phyloP scores from a whole-genome alignment of 2,113 vertebrate species.

The Otus sunia region DNA sequence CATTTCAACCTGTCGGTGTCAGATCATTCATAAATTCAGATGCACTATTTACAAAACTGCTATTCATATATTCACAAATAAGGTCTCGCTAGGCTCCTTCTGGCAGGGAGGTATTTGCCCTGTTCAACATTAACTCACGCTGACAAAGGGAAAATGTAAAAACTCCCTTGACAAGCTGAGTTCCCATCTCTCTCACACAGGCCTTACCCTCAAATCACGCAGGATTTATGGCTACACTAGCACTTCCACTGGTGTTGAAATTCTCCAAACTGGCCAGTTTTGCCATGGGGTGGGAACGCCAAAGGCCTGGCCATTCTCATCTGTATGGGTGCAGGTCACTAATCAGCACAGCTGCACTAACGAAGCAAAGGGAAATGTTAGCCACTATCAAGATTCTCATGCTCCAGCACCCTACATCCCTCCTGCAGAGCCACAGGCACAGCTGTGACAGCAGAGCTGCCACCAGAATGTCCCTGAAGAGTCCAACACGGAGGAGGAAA shows the following conservation, averaged over 20 bases:
- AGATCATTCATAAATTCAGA: constrained; percentile 67
- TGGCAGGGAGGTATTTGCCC: background rate
- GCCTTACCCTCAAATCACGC: rapidly evolving
- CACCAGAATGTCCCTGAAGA: background rate
- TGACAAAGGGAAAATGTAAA: constrained; percentile 48
- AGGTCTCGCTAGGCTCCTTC: background rate
- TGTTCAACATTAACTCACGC: background rate
- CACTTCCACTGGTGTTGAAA: background rate
- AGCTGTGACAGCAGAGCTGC: background rate
- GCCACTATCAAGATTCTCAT: rapidly evolving
- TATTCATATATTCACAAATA: constrained; percentile 39
- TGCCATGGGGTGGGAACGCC: background rate
- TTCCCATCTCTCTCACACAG: background rate
- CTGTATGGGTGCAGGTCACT: background rate
- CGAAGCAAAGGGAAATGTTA: rapidly evolving
- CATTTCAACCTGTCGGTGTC: constrained; percentile 39
- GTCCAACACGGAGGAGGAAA: rapidly evolving
- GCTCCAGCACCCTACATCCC: background rate
- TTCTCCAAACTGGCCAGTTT: background rate
- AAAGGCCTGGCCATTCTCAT: background rate
- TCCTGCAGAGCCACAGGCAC: rapidly evolving
- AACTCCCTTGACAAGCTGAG: background rate
- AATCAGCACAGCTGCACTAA: background rate
- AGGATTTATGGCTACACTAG: background rate
- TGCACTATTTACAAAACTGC: constrained; percentile 38